These are phyloP conservation scores for Aptenodytes patagonicus DNA, from an alignment of 2,113 vertebrate species.

Conservation along the genomic window DNA sequence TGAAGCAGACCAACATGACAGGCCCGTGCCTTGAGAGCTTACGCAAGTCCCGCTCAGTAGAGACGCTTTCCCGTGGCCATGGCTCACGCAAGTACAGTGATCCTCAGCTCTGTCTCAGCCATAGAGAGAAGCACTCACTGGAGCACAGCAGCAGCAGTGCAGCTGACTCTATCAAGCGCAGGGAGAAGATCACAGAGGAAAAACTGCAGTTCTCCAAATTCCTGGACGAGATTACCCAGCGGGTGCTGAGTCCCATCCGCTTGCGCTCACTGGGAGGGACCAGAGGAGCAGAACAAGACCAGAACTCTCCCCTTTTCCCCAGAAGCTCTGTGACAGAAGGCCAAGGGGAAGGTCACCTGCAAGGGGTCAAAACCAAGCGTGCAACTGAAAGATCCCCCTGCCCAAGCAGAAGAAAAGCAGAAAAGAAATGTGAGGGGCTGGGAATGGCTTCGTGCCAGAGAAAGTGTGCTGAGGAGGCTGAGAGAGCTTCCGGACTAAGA, in stretches of 20 bases:
- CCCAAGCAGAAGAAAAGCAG: slow-evolving; percentile 65
- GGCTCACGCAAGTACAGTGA: slow-evolving; percentile 29
- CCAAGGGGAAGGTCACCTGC: neutral
- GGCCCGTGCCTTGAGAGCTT: slow-evolving; percentile 46
- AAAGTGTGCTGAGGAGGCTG: slow-evolving; percentile 40
- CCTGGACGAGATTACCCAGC: slow-evolving; percentile 83
- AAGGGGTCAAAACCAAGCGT: neutral
- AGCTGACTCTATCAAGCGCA: neutral
- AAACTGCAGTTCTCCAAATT: slow-evolving; percentile 86
- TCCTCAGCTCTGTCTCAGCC: slow-evolving; percentile 28
- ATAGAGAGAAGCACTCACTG: neutral
- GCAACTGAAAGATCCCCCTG: slow-evolving; percentile 27
- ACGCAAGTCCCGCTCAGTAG: slow-evolving; percentile 74
- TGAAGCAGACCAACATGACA: slow-evolving; percentile 73
- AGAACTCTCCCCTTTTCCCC: neutral
- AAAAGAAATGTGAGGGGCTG: slow-evolving; percentile 32
- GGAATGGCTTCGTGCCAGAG: slow-evolving; percentile 2
- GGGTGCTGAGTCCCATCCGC: slow-evolving; percentile 78
- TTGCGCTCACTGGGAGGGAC: slow-evolving; percentile 59
- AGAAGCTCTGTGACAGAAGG: neutral
- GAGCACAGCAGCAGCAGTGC: slow-evolving; percentile 17
- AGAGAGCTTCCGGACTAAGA: slow-evolving; percentile 41
- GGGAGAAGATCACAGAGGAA: slow-evolving; percentile 74
- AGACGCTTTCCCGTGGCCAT: slow-evolving; percentile 43
- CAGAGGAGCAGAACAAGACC: slow-evolving; percentile 16